Evolutionary conservation across 2,888 invertebrate species (phyloP).

Genomic region (Epirrhoe tristata): DNA sequence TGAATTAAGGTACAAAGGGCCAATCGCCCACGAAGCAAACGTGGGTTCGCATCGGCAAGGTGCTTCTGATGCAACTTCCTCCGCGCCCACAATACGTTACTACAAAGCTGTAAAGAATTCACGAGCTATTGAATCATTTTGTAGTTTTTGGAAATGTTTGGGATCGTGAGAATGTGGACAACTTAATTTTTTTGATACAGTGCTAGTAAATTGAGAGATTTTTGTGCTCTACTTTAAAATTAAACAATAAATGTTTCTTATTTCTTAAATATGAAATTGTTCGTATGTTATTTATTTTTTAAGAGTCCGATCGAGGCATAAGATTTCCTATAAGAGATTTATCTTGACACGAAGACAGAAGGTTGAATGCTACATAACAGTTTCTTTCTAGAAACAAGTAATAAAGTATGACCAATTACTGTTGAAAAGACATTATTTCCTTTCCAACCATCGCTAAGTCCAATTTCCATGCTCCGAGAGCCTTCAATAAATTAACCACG

Average conservation of each 20-base stretch:
- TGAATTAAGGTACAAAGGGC: conserved; percentile 55
- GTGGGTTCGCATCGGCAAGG: conserved; percentile 63
- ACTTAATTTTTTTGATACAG: conserved; percentile 6
- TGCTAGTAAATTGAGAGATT: conserved; percentile 5
- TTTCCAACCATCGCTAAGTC: conserved; percentile 33
- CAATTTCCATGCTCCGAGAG: conserved; percentile 37
- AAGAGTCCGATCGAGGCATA: too few species aligned
- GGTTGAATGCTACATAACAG: background rate
- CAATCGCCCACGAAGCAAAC: conserved; percentile 59
- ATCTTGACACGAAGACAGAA: background rate
- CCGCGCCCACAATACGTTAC: conserved; percentile 62
- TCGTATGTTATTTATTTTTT: background rate
- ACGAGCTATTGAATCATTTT: conserved; percentile 25
- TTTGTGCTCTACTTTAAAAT: background rate
- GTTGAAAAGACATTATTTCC: conserved; percentile 31
- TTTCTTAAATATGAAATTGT: background rate
- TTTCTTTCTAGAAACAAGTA: conserved; percentile 17
- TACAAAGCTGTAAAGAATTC: conserved; percentile 51
- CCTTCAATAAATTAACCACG: conserved; percentile 40
- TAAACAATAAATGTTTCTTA: too few species aligned
- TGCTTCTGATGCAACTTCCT: conserved; percentile 77
- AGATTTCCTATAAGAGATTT: background rate
- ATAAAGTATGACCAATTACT: conserved; percentile 32
- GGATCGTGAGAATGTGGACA: conserved; percentile 27
- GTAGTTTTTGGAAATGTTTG: conserved; percentile 22